Conservation (phyloP, 2,113 vertebrate species). For the Heliornis fulica region DNA sequence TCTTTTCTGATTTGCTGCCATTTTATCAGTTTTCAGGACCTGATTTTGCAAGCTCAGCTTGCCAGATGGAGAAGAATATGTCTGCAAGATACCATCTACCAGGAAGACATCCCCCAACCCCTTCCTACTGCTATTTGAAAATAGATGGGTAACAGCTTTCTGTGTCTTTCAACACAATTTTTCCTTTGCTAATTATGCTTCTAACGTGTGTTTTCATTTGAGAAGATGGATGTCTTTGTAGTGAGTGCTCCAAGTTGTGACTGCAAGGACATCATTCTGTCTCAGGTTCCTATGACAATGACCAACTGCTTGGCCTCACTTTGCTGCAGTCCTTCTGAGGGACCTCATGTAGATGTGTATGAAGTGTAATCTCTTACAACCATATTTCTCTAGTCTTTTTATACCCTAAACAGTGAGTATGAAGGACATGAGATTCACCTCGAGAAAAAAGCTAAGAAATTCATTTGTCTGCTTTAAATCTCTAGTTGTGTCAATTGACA, state of each 20-base stretch:
- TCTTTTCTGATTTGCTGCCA: neutral
- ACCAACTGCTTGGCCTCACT: neutral
- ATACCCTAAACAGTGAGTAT: neutral
- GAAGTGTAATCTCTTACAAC: neutral
- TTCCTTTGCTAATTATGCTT: neutral
- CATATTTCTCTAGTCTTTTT: neutral
- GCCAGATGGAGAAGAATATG: neutral
- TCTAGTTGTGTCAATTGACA: neutral
- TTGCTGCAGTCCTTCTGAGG: neutral
- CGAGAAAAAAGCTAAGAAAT: neutral
- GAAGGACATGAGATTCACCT: neutral
- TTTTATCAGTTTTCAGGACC: neutral
- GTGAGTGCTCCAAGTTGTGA: neutral
- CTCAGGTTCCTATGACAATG: neutral
- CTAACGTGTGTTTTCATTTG: neutral
- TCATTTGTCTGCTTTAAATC: neutral
- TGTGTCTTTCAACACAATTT: neutral
- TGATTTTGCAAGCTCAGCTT: neutral
- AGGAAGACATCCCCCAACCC: neutral
- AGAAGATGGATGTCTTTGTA: neutral
- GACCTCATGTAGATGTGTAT: rapidly evolving
- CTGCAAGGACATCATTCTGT: neutral
- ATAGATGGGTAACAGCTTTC: neutral
- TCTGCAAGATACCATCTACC: neutral
- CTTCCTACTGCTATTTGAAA: neutral